Evolutionary conservation across 1,140 invertebrate species (phyloP).

Genomic region (Papilio helenus): DNA sequence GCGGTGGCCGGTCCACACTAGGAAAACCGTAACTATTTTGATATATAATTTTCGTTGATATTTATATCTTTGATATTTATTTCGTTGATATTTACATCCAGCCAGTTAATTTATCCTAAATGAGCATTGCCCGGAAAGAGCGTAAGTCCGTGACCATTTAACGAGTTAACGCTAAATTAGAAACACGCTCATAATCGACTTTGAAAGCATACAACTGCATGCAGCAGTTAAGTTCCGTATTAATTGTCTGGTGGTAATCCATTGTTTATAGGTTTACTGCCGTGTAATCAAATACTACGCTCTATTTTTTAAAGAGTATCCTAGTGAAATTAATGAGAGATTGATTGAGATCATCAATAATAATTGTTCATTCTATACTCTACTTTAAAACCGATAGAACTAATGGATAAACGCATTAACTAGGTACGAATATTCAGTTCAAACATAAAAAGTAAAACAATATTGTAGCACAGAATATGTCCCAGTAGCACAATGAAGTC

Average conservation of each 20-base stretch:
- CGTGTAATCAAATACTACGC: not conserved
- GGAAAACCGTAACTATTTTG: constrained; percentile 7
- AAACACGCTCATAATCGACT: constrained; percentile 35
- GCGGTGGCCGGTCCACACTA: not conserved
- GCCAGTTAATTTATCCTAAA: constrained; percentile 55
- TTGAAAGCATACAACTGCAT: constrained; percentile 29
- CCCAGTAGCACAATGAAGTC: not conserved
- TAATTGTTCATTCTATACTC: not conserved
- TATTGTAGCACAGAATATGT: not conserved
- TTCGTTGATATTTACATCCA: constrained; percentile 43
- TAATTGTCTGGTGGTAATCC: not conserved
- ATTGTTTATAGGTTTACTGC: not conserved
- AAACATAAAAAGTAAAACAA: not conserved
- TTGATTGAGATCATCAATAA: not conserved
- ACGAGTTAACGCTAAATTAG: constrained; percentile 52
- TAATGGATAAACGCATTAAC: not conserved
- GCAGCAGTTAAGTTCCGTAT: constrained; percentile 12
- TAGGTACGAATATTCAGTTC: not conserved
- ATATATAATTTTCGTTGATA: constrained; percentile 37
- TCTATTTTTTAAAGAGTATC: not conserved
- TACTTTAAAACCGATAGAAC: not conserved
- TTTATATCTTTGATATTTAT: not conserved
- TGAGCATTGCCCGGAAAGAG: constrained; percentile 54
- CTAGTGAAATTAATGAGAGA: not conserved
- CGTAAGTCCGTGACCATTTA: constrained; percentile 61